Percentiles rank a stretch among this genome's conserved stretches.
These are phyloP conservation scores for Bemisia tabaci DNA, from an alignment of 1,140 invertebrate species.

Conservation along the genomic window DNA sequence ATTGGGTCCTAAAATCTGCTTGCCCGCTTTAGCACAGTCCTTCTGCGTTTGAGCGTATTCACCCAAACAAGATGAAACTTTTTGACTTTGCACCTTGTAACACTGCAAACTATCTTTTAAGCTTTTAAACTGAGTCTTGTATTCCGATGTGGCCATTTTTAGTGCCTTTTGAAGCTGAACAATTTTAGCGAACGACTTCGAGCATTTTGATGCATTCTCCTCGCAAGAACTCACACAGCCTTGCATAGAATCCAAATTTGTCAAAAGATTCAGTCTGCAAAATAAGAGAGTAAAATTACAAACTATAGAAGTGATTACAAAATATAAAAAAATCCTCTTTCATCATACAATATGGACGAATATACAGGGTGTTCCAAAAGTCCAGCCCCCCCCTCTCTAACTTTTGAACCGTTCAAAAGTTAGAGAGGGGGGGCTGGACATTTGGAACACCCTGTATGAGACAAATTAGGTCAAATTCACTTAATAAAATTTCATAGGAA, in stretches of 20 bases:
- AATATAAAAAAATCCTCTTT: too few species aligned
- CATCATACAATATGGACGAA: too few species aligned
- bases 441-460: too few species aligned
- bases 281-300: too few species aligned
- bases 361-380: too few species aligned
- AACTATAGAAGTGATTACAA: too few species aligned
- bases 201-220: background rate
- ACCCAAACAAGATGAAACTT: background rate
- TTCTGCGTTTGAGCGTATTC: background rate
- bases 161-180: background rate
- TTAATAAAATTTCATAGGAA: too few species aligned
- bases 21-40: background rate
- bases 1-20: background rate
- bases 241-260: background rate
- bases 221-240: background rate
- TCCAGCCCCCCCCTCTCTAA: too few species aligned
- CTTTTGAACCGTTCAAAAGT: too few species aligned
- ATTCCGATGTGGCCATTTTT: background rate
- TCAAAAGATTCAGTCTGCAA: background rate
- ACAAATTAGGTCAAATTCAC: too few species aligned
- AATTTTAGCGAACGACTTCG: background rate
- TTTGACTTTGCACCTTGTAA: background rate
- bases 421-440: too few species aligned
- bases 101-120: background rate
- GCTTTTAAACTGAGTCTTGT: background rate